Base-by-base conservation (phyloP, 2,888 invertebrate species). In the Rhagophthalmus giganteus region DNA sequence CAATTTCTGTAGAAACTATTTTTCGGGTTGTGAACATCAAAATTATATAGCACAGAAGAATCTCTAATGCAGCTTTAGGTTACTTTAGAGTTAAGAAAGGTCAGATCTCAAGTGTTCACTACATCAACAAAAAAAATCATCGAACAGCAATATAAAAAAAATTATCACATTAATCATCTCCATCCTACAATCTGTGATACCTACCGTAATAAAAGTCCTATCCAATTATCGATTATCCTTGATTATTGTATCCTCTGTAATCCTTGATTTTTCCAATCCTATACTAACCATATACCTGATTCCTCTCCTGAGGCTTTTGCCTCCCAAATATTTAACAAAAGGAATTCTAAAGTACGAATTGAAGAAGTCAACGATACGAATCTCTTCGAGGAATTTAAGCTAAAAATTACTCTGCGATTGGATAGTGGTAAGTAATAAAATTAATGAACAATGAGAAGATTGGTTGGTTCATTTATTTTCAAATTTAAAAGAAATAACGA, bases 131-230 rank as follows among this genome's bases (percentile, higher is more conserved):
- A 32, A 51, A 48, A 54, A 46, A 34, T 55, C 33, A 47, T 51
- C 34, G 35, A 48, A 55, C 38, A 46, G 54, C 54, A 56, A 56
- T 58, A 52, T 50, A 44, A 59, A 58, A 54, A 54, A 48, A 47
- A 46, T 42, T 46, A 27, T 52, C 56, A 49, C 41, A 54, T 46
- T 34, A 34, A 58, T 57, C 58, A 57, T 59, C 55, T 59, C 62
- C 62, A 62, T 62, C 62, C 62, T 60, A 32, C 20, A 58, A 62
- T 57, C 62, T 62, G 62, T 62, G 62, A 62, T 62, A 62, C 62
- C 62, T 61, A 25, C 42, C 57, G 37, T 32, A 41, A 3, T 33
- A 10, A 11, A 48, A 38, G 24, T 40, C 20, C 32, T 35, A 16
- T 10, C 33, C 7, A 10, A 24, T 7, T 24, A 2, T 20, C 20